Conservation (phyloP, 2,797 vertebrate species). For the Glyptemys insculpta region DNA sequence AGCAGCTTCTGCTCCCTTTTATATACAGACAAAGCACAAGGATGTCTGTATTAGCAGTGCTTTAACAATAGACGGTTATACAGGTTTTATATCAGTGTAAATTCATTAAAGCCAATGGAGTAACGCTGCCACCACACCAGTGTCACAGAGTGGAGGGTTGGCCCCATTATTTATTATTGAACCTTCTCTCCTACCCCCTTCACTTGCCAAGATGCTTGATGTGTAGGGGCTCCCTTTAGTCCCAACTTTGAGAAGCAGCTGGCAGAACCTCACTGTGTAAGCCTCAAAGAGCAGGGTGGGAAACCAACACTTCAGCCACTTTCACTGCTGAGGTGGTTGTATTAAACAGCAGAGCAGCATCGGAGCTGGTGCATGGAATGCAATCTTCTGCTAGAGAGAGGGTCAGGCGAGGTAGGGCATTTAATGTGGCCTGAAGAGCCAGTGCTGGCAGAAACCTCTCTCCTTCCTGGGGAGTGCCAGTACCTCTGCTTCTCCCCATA, state of each 20-base stretch:
- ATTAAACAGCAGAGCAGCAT: not conserved
- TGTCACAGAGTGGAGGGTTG: rapidly evolving
- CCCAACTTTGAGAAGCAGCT: not conserved
- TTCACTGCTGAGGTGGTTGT: not conserved
- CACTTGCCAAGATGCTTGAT: not conserved
- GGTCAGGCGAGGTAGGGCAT: rapidly evolving
- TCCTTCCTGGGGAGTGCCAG: not conserved
- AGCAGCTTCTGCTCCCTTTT: not conserved
- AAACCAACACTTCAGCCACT: not conserved
- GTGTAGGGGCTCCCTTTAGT: not conserved
- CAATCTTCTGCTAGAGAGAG: not conserved
- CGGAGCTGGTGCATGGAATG: not conserved
- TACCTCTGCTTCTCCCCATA: not conserved
- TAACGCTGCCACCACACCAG: not conserved
- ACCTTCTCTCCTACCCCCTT: not conserved
- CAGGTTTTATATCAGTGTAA: not conserved
- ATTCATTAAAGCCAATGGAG: not conserved
- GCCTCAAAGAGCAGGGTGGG: not conserved
- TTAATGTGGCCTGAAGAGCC: not conserved
- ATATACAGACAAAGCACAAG: not conserved
- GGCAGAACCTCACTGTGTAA: not conserved
- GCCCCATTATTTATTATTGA: not conserved
- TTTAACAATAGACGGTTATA: not conserved
- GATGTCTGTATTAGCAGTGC: not conserved
- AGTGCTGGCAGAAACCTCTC: not conserved